A percentile compares a stretch with the other conserved stretches of the same genome.
Evolutionary conservation across 1,140 invertebrate species (phyloP).

Genomic region (Neodiprion virginianus): DNA sequence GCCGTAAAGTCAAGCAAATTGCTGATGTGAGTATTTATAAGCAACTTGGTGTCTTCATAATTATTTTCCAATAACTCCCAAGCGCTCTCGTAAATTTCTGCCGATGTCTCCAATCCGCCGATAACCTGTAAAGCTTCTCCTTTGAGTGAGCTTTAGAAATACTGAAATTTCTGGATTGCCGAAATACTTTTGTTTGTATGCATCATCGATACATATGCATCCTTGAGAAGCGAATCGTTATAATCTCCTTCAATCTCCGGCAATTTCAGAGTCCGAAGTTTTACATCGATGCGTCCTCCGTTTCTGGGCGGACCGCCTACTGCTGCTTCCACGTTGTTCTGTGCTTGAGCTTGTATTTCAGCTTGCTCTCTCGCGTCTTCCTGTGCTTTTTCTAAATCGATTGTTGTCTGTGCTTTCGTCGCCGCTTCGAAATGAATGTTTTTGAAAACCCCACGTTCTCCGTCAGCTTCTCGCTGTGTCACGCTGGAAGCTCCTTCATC

Average conservation of each 20-base stretch:
- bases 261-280: conserved; percentile 30
- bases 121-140: conserved; percentile 37
- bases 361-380: background rate
- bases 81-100: conserved; percentile 41
- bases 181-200: conserved; percentile 32
- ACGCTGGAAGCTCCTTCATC: no score
- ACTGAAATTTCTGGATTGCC: conserved; percentile 44
- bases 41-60: conserved; percentile 42
- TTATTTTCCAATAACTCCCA: conserved; percentile 35
- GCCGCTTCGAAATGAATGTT: background rate
- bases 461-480: no score
- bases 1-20: conserved; percentile 29
- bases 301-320: background rate
- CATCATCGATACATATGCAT: conserved; percentile 43
- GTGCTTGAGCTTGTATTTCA: background rate
- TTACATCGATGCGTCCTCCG: background rate
- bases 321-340: background rate
- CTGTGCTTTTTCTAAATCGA: background rate
- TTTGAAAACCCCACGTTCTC: no score
- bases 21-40: conserved; percentile 33
- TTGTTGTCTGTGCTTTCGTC: background rate
- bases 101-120: conserved; percentile 35
- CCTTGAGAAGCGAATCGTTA: conserved; percentile 37
- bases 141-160: conserved; percentile 37
- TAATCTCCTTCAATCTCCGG: conserved; percentile 35